phyloP scores from a whole-genome alignment of 1,140 invertebrate genomes.

The Anoplolepis gracilipes region DNA sequence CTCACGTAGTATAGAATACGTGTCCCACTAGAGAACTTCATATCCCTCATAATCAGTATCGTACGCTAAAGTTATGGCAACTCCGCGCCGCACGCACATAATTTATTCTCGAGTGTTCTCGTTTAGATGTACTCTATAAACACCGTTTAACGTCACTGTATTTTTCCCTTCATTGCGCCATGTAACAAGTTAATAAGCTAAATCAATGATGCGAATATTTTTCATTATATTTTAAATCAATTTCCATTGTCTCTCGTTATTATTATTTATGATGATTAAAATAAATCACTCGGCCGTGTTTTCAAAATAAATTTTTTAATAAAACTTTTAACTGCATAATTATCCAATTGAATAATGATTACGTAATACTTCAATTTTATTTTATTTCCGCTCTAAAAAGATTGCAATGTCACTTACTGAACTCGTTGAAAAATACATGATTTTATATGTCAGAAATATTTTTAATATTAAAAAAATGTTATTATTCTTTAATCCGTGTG shows the following conservation, averaged over 20 bases:
- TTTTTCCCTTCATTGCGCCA: background rate
- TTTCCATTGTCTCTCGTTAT: background rate
- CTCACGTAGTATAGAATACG: slow-evolving; percentile 53
- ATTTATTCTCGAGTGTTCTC: slow-evolving; percentile 48
- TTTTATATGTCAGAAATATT: background rate
- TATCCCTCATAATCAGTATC: slow-evolving; percentile 57
- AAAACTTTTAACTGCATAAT: background rate
- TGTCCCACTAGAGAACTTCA: slow-evolving; percentile 53
- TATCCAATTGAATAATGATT: background rate
- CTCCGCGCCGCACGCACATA: slow-evolving; percentile 50
- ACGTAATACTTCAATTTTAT: background rate
- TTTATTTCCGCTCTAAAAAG: background rate
- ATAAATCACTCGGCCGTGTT: background rate
- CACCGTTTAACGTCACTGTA: slow-evolving; percentile 42
- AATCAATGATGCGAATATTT: background rate
- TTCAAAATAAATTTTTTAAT: background rate
- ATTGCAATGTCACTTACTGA: background rate
- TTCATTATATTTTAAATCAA: slow-evolving; percentile 3
- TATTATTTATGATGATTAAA: background rate
- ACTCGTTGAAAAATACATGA: background rate
- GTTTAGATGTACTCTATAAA: slow-evolving; percentile 52
- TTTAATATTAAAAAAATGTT: background rate
- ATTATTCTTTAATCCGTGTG: background rate
- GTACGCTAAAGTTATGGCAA: slow-evolving; percentile 36
- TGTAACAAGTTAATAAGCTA: slow-evolving; percentile 12